Evolutionary conservation across 1,140 invertebrate genomes (phyloP).

Genomic region (Cyrtorhinus lividipennis): DNA sequence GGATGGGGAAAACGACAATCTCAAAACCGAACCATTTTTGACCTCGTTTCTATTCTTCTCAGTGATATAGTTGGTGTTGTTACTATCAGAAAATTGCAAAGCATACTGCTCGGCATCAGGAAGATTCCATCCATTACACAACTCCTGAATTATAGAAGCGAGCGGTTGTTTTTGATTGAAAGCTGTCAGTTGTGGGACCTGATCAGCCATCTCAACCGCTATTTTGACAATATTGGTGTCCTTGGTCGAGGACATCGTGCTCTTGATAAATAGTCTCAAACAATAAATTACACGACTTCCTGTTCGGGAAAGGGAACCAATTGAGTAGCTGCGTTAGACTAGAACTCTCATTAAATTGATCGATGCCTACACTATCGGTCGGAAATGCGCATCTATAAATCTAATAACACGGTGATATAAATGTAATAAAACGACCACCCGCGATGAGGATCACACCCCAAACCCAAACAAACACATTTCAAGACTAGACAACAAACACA

Average conservation of each 20-base stretch:
- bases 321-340: too few species aligned
- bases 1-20: slow-evolving; percentile 66
- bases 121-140: slow-evolving; percentile 72
- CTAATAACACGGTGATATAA: too few species aligned
- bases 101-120: slow-evolving; percentile 69
- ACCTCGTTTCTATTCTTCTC: slow-evolving; percentile 89
- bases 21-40: slow-evolving; percentile 79
- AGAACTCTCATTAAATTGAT: too few species aligned
- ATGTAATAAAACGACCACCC: too few species aligned
- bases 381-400: too few species aligned
- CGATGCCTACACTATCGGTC: too few species aligned
- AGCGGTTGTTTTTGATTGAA: slow-evolving; percentile 82
- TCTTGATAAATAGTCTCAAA: too few species aligned
- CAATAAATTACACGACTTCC: too few species aligned
- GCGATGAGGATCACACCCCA: too few species aligned
- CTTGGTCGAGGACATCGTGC: slow-evolving; percentile 41
- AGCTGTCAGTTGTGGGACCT: slow-evolving; percentile 66
- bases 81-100: slow-evolving; percentile 71
- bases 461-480: too few species aligned
- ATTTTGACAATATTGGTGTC: slow-evolving; percentile 82
- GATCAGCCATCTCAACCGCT: slow-evolving; percentile 68
- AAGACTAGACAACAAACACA: too few species aligned
- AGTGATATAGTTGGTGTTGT: slow-evolving; percentile 87
- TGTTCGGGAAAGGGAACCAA: too few species aligned
- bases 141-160: slow-evolving; percentile 59